Percentiles rank a stretch among this genome's conserved stretches.
These are phyloP conservation scores for Columba guinea DNA, from an alignment of 2,797 vertebrate genomes.

Conservation along the genomic window DNA sequence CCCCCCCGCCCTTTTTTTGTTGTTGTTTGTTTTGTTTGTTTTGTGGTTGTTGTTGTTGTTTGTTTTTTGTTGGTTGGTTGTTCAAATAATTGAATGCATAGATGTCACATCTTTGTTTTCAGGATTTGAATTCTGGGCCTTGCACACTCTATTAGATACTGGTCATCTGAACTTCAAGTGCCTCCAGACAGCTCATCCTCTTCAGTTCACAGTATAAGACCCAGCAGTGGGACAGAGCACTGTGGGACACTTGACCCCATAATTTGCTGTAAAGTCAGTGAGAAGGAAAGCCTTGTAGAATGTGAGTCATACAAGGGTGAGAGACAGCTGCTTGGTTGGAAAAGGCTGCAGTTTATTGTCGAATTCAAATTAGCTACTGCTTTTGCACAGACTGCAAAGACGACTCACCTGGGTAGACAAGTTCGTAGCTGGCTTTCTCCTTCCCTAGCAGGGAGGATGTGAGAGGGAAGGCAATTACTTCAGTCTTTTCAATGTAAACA, in stretches of 20 bases:
- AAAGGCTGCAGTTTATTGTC: background rate
- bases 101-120: background rate
- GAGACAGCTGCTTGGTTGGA: background rate
- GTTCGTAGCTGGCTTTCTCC: background rate
- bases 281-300: background rate
- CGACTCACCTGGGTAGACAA: background rate
- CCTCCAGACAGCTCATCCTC: background rate
- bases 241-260: background rate
- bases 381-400: background rate
- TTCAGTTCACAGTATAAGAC: background rate
- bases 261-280: background rate
- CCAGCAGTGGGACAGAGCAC: background rate
- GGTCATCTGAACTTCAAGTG: background rate
- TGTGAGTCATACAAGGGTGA: background rate
- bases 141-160: background rate
- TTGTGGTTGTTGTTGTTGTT: background rate
- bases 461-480: background rate
- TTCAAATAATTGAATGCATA: accelerated
- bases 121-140: background rate
- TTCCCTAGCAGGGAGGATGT: background rate
- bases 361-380: background rate
- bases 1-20: background rate
- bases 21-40: too few species aligned
- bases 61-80: too few species aligned
- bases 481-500: background rate